A percentile compares a stretch with the other conserved stretches of the same genome.
Evolutionary conservation across 2,888 invertebrate species (phyloP).

Genomic region (Tetragonula carbonaria): DNA sequence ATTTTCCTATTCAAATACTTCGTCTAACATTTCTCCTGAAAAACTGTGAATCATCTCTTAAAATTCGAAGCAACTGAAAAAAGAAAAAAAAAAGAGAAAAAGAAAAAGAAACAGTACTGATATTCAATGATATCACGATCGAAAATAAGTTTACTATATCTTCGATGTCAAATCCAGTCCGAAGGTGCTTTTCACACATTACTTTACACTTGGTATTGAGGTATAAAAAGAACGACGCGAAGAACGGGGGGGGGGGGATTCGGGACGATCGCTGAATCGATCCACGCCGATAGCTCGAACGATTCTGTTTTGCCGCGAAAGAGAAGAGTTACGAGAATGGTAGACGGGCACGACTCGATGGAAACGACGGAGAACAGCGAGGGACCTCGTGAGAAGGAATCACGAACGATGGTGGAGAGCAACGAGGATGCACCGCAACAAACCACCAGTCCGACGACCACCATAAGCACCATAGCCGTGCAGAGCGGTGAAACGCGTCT

Average conservation of each 20-base stretch:
- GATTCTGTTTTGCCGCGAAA: conserved; percentile 47
- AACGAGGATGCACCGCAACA: conserved; percentile 65
- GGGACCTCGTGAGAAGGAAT: conserved; percentile 58
- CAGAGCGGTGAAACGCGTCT: conserved; percentile 94
- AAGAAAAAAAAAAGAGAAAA: neutral
- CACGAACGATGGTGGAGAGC: conserved; percentile 51
- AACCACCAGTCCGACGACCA: conserved; percentile 87
- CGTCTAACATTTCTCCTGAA: neutral
- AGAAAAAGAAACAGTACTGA: too few species aligned
- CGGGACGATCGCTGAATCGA: conserved; percentile 47
- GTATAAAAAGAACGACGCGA: neutral
- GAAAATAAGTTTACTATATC: neutral
- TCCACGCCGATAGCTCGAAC: conserved; percentile 47
- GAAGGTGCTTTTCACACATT: neutral
- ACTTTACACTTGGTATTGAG: neutral
- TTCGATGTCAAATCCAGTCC: neutral
- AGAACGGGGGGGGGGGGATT: neutral
- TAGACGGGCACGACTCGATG: conserved; percentile 76
- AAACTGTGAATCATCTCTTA: neutral
- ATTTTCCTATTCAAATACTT: neutral
- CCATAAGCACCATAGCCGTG: conserved; percentile 95
- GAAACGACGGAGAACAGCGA: conserved; percentile 66
- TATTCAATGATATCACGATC: neutral
- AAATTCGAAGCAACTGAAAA: neutral
- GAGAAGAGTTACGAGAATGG: conserved; percentile 69